A percentile compares a stretch with the other conserved stretches of the same genome.
phyloP scores from a whole-genome alignment of 2,888 invertebrate species.

The Agonopterix arenella region DNA sequence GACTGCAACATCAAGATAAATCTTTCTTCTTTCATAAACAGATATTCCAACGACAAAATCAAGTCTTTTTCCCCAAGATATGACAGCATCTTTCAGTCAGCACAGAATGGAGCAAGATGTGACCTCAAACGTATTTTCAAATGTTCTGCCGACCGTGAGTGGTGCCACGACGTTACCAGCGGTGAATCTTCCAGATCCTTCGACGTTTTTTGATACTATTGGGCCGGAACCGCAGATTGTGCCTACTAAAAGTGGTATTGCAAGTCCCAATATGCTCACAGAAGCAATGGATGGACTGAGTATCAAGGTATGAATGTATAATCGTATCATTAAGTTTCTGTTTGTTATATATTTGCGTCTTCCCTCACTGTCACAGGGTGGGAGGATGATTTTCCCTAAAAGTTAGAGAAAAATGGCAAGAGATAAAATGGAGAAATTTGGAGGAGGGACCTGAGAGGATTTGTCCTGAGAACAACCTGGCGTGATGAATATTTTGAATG shows the following conservation, averaged over 20 bases:
- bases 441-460: no score
- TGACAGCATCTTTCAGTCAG: constrained; percentile 46
- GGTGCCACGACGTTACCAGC: constrained; percentile 51
- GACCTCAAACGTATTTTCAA: constrained; percentile 28
- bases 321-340: not conserved
- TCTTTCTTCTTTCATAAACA: constrained; percentile 14
- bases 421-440: no score
- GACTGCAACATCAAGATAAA: not conserved
- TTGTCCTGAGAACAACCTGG: no score
- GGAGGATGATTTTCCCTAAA: no score
- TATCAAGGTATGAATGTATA: constrained; percentile 41
- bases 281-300: constrained; percentile 59
- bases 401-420: no score
- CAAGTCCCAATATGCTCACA: constrained; percentile 36
- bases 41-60: constrained; percentile 31
- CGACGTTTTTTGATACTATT: constrained; percentile 69
- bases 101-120: constrained; percentile 41
- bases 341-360: no score
- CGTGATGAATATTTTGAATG: no score
- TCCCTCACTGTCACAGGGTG: no score
- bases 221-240: constrained; percentile 57
- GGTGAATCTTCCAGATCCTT: constrained; percentile 61
- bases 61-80: constrained; percentile 40
- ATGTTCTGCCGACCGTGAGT: constrained; percentile 54
- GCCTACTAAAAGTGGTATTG: constrained; percentile 34